Conservation (phyloP, 37 sponge, comb jelly and placozoan genomes). For the Haliclona indistincta region DNA sequence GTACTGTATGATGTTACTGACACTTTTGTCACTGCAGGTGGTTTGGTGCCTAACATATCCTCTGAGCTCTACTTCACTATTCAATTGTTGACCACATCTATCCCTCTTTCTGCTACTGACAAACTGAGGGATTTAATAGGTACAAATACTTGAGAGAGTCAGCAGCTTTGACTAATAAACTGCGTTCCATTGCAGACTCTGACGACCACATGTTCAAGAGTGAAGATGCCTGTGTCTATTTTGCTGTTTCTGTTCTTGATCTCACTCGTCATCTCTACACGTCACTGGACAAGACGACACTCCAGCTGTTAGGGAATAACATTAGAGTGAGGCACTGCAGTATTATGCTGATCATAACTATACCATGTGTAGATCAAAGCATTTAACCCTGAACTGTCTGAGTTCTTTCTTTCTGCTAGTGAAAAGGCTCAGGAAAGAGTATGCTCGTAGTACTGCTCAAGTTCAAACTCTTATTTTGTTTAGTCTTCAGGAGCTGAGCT, state of each 20-base stretch:
- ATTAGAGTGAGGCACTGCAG: constrained; percentile 16
- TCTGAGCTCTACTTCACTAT: constrained; percentile 44
- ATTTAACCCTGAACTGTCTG: constrained; percentile 12
- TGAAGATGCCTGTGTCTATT: constrained; percentile 55
- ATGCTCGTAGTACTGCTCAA: not conserved
- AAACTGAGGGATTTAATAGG: not conserved
- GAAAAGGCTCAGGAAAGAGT: not conserved
- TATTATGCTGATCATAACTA: not conserved
- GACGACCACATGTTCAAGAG: not conserved
- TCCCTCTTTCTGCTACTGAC: not conserved
- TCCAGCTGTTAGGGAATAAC: constrained; percentile 45
- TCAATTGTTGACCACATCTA: constrained; percentile 32
- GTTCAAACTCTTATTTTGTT: not conserved
- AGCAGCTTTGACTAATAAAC: not conserved
- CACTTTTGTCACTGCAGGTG: constrained; percentile 4
- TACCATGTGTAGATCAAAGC: constrained; percentile 1
- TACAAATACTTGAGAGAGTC: not conserved
- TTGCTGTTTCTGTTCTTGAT: constrained; percentile 56
- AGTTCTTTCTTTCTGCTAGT: not conserved
- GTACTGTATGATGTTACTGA: not conserved
- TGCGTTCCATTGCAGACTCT: not conserved
- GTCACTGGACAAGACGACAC: constrained; percentile 34
- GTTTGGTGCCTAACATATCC: constrained; percentile 41
- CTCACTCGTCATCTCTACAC: constrained; percentile 7
- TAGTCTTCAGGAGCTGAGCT: not conserved